phyloP scores from a whole-genome alignment of 1,140 invertebrate genomes.

The Pogonus chalceus region DNA sequence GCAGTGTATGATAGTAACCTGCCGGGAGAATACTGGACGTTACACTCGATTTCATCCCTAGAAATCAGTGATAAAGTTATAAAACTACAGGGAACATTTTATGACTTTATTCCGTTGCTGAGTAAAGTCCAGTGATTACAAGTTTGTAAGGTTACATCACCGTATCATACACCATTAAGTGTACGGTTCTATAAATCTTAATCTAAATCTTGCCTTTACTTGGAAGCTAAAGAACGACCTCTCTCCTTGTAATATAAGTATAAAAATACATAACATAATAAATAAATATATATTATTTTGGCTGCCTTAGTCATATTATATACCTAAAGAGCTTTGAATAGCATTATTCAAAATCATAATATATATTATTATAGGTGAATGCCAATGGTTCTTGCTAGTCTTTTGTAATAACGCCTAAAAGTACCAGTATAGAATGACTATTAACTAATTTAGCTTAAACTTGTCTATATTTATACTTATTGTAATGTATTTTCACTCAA shows the following conservation, averaged over 20 bases:
- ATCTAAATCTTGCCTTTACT: too few relatives aligned
- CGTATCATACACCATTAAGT: not conserved
- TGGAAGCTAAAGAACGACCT: too few relatives aligned
- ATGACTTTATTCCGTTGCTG: not conserved
- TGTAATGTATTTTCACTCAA: constrained; percentile 24
- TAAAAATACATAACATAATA: too few relatives aligned
- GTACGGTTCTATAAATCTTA: too few relatives aligned
- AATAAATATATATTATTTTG: not conserved
- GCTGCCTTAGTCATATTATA: not conserved
- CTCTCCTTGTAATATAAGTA: too few relatives aligned
- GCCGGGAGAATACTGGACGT: too few relatives aligned
- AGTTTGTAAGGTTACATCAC: not conserved
- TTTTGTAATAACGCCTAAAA: not conserved
- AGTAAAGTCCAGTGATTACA: not conserved
- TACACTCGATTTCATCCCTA: too few relatives aligned
- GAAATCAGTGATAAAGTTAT: not conserved
- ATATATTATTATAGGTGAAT: not conserved
- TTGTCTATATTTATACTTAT: constrained; percentile 24
- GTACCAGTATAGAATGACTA: too few relatives aligned
- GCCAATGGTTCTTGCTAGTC: not conserved
- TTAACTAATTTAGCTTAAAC: not conserved
- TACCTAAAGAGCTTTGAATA: not conserved
- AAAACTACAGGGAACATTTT: not conserved
- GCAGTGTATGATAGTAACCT: too few relatives aligned
- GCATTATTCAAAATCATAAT: not conserved